Conservation (phyloP, 2,113 vertebrate species). For the Machaerirhynchus nigripectus region DNA sequence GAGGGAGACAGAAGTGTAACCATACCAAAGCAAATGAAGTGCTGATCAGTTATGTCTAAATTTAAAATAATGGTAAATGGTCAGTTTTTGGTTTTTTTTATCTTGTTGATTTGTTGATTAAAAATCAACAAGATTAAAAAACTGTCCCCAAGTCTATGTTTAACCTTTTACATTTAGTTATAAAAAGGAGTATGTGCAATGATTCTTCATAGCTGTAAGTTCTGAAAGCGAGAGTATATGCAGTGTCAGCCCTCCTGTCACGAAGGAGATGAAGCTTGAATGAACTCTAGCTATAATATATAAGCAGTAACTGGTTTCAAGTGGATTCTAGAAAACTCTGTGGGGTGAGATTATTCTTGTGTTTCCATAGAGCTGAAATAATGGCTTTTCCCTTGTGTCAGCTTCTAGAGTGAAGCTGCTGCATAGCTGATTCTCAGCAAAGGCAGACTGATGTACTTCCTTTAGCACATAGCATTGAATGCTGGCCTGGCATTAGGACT, state of each 20-base stretch:
- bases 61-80: neutral
- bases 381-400: neutral
- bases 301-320: neutral
- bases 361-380: neutral
- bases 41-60: neutral
- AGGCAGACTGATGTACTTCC: neutral
- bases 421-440: neutral
- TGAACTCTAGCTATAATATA: neutral
- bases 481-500: neutral
- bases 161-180: neutral
- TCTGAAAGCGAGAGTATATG: neutral
- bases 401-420: neutral
- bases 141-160: neutral
- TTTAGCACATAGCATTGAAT: neutral
- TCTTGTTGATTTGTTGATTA: too few species aligned
- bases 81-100: neutral
- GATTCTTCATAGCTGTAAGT: neutral
- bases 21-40: neutral
- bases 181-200: neutral
- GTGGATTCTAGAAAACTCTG: neutral
- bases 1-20: neutral
- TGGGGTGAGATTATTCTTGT: neutral
- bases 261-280: neutral
- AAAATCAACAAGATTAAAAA: too few species aligned
- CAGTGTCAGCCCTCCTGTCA: neutral